Conservation (phyloP, 2,888 invertebrate genomes). For the Frankliniella intonsa region DNA sequence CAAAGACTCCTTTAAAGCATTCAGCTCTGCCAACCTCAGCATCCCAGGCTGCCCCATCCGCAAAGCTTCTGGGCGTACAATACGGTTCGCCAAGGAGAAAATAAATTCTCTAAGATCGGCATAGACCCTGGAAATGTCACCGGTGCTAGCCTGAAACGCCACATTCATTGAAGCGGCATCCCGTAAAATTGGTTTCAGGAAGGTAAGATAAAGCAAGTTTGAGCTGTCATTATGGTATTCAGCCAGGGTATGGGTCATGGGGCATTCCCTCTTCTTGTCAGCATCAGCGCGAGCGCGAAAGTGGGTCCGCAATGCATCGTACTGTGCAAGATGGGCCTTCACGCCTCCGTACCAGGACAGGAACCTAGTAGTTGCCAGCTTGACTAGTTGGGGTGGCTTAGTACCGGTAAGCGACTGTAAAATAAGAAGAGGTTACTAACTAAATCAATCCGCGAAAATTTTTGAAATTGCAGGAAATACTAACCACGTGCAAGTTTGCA, state of each 20-base stretch:
- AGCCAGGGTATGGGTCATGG: not conserved
- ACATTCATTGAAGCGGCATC: not conserved
- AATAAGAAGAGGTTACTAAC: not conserved
- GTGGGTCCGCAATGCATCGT: conserved; percentile 33
- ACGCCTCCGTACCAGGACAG: conserved; percentile 36
- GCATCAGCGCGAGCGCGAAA: not conserved
- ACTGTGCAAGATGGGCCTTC: conserved; percentile 37
- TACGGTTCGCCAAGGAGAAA: not conserved
- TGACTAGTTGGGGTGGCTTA: conserved; percentile 36
- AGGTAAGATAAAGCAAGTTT: not conserved
- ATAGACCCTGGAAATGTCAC: not conserved
- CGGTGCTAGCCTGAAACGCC: not conserved
- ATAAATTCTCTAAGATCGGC: not conserved
- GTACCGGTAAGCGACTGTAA: conserved; percentile 28
- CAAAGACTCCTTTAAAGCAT: not conserved
- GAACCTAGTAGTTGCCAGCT: conserved; percentile 37
- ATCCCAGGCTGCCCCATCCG: not conserved
- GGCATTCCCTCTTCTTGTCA: not conserved
- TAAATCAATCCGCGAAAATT: not conserved
- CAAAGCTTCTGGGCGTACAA: not conserved
- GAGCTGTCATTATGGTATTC: conserved; percentile 31
- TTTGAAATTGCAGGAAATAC: conserved; percentile 27
- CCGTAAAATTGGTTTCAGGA: not conserved
- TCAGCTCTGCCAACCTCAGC: not conserved
- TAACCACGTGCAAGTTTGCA: conserved; percentile 35